Evolutionary conservation across 2,888 invertebrate species (phyloP).

Genomic region (Heteromurus nitidus): DNA sequence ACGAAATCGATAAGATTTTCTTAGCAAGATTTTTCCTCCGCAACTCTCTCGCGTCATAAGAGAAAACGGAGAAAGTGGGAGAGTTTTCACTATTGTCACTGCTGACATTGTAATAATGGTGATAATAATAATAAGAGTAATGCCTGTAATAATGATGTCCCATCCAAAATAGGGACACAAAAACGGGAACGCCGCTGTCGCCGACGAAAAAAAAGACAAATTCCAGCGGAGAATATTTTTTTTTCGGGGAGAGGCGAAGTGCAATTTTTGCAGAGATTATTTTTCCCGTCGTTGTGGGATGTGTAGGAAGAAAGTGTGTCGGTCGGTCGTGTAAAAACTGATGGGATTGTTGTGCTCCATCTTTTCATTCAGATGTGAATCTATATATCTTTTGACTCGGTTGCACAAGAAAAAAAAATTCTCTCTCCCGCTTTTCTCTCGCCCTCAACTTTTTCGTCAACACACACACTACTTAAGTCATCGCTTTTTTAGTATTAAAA

Average conservation of each 20-base stretch:
- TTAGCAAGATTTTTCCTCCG: no score
- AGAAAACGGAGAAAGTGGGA: no score
- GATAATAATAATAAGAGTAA: slow-evolving; percentile 54
- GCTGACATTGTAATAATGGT: slow-evolving; percentile 31
- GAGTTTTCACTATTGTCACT: slow-evolving; percentile 14
- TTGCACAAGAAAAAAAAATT: neutral
- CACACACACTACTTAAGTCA: neutral
- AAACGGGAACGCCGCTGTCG: no score
- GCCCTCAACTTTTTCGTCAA: no score
- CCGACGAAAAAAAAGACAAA: no score
- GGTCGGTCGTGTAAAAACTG: no score
- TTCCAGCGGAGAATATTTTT: no score
- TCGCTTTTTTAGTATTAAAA: neutral
- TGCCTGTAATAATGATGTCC: slow-evolving; percentile 48
- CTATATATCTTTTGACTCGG: neutral
- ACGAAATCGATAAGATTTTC: neutral
- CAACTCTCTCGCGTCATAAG: neutral
- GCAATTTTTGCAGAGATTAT: no score
- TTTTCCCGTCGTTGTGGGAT: no score
- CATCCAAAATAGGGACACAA: slow-evolving; percentile 19
- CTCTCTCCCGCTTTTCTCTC: neutral
- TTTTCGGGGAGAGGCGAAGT: no score
- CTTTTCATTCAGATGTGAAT: slow-evolving; percentile 16
- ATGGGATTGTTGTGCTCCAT: neutral
- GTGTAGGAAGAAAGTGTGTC: no score